Evolutionary conservation across 2,888 invertebrate species (phyloP), one percentile per base, ranked within the genome.

Genomic region (Adela reaumurella): DNA sequence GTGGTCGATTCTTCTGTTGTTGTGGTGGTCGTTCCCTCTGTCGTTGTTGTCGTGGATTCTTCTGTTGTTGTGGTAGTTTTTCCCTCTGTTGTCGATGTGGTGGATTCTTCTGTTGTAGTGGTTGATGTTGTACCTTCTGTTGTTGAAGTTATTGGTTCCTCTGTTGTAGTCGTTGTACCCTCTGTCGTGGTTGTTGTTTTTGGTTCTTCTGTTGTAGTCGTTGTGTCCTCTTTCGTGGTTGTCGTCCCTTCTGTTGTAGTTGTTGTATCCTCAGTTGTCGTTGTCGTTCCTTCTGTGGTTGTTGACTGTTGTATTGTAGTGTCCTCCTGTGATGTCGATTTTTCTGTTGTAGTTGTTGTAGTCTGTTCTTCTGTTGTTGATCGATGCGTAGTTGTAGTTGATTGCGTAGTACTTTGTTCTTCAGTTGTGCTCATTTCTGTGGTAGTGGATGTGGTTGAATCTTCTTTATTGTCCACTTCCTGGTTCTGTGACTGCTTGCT

Each of bases 1-100:
- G 53, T 55, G 4, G 56, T 53, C 29, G 57, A 54, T 50, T 52
- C 49, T 49, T 54, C 45, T 51, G 58, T n/a, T n/a, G n/a, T n/a
- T n/a, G n/a, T n/a, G n/a, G n/a, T n/a, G n/a, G n/a, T n/a, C n/a
- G n/a, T n/a, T 49, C 45, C 45, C 52, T 49, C 20, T 52, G n/a
- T n/a, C n/a, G n/a, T n/a, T 20, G 49, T 47, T 20, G 46, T 51
- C 3, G 45, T 16, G 42, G 43, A 20, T 46, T 56, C 54, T 50
- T 59, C 58, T 28, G 62, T 63, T 24, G 62, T 59, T 17, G 63
- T 58, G 19, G 58, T 57, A 14, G 60, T 56, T n/a, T 55, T 53
- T 53, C 52, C 49, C 48, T 55, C 54, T 16, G 56, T 54, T 5
- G 58, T 58, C 49, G 53, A 48, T 45, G 56, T 57, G 24, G 53